Conservation (phyloP, 2,113 vertebrate species). For the Azemiops feae region DNA sequence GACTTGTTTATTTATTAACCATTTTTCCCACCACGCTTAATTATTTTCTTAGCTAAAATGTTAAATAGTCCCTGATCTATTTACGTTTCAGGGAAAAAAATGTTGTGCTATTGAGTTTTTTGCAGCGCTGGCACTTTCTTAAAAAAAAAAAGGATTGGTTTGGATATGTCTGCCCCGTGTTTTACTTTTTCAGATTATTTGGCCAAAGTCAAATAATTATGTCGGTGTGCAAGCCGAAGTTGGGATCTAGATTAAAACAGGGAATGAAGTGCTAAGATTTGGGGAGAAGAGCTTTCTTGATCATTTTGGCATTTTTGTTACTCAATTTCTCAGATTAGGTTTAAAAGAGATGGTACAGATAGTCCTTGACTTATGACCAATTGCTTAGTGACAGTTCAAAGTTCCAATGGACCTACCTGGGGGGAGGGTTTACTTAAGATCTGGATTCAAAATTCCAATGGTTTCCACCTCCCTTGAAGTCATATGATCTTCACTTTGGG, state of each 20-base stretch:
- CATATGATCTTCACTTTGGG: neutral
- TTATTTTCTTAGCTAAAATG: neutral
- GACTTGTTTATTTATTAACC: constrained; percentile 15
- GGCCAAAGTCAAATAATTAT: too few species aligned
- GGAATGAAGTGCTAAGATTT: neutral
- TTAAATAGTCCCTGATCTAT: neutral
- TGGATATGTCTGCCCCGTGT: neutral
- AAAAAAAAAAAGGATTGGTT: neutral
- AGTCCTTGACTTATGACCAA: neutral
- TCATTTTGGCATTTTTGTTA: neutral
- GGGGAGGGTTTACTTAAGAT: neutral
- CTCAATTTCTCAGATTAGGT: neutral
- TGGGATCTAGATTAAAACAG: neutral
- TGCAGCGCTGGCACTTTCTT: neutral
- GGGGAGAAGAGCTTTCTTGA: neutral
- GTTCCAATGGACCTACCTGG: neutral
- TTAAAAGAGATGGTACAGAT: neutral
- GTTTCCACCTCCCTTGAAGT: neutral
- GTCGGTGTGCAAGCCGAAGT: neutral
- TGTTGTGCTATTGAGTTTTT: neutral
- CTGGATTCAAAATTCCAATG: neutral
- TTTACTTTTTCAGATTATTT: neutral
- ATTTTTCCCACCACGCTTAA: neutral
- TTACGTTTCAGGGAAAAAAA: neutral
- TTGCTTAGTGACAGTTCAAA: neutral